phyloP scores from a whole-genome alignment of 2,797 vertebrate species.

The Lutjanus campechanus region DNA sequence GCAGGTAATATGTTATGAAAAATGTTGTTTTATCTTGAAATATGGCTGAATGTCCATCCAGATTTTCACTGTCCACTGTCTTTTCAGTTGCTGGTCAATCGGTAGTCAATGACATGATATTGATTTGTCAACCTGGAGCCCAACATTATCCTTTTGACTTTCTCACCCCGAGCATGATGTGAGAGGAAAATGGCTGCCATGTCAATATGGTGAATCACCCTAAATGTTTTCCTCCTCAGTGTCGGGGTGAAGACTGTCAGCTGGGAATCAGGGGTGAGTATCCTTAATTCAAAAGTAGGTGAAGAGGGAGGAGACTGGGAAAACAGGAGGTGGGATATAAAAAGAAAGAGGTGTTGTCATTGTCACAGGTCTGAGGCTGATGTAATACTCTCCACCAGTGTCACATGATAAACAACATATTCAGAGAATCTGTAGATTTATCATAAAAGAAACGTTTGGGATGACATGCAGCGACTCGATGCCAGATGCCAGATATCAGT shows the following conservation, averaged over 20 bases:
- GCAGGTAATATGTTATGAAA: no score
- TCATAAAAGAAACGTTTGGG: slow-evolving; percentile 58
- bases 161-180: no score
- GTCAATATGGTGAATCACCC: no score
- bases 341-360: slow-evolving; percentile 47
- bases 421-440: slow-evolving; percentile 48
- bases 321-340: slow-evolving; percentile 42
- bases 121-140: no score
- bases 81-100: no score
- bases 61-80: no score
- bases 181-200: no score
- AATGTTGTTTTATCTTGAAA: no score
- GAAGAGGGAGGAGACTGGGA: slow-evolving; percentile 5
- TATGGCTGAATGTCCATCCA: no score
- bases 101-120: no score
- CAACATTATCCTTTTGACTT: no score
- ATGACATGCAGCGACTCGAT: slow-evolving; percentile 55
- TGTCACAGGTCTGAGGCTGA: slow-evolving; percentile 53
- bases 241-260: background rate
- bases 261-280: background rate
- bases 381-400: slow-evolving; percentile 47
- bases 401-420: slow-evolving; percentile 33
- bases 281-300: slow-evolving; percentile 14
- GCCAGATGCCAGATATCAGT: slow-evolving; percentile 72
- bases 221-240: background rate